These are phyloP conservation scores for Drosophila affinis DNA, from an alignment of 2,888 invertebrate genomes.

Conservation along the genomic window DNA sequence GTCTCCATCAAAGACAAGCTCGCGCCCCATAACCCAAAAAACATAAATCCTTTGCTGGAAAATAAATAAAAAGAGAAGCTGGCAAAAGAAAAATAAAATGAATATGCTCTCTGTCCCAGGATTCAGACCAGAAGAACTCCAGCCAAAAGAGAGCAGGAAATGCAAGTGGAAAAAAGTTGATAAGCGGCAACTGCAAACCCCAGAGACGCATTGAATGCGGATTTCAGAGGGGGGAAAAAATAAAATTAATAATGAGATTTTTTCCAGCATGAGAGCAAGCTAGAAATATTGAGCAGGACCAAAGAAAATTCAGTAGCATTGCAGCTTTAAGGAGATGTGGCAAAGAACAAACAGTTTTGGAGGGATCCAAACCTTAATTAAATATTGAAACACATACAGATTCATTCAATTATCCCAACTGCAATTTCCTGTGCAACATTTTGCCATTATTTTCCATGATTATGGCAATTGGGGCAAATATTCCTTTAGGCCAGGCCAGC, in stretches of 20 bases:
- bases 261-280: too few species aligned
- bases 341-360: constrained; percentile 5
- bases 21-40: constrained; percentile 72
- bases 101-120: constrained; percentile 49
- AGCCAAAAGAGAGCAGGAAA: constrained; percentile 21
- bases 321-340: constrained; percentile 6
- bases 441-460: constrained; percentile 5
- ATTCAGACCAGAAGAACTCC: too few species aligned
- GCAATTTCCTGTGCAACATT: constrained; percentile 5
- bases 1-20: constrained; percentile 65
- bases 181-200: constrained; percentile 56
- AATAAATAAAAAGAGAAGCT: constrained; percentile 63
- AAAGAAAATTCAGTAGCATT: not conserved
- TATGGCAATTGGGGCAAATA: constrained; percentile 14
- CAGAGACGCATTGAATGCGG: constrained; percentile 35
- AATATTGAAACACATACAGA: not conserved
- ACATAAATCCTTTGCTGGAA: constrained; percentile 72
- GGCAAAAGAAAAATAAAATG: constrained; percentile 59
- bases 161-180: constrained; percentile 64
- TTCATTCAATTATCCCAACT: constrained; percentile 16
- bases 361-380: not conserved
- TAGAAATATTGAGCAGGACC: too few species aligned
- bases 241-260: constrained; percentile 53
- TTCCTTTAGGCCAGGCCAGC: constrained; percentile 6
- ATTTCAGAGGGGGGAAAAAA: constrained; percentile 19